Conservation (phyloP, 2,888 invertebrate genomes). For the Meta bourneti region DNA sequence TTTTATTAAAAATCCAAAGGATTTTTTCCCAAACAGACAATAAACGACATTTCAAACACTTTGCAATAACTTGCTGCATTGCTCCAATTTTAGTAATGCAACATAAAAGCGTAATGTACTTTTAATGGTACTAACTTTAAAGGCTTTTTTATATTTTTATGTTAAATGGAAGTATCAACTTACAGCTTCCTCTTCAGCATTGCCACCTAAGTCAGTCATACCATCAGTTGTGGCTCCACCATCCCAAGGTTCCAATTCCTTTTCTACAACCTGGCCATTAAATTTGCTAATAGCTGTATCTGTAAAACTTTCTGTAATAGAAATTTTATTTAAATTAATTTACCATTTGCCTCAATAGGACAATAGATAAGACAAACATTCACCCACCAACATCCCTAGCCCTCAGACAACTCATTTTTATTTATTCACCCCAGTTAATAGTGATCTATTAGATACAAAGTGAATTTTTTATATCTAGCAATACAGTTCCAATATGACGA, state of each 20-base stretch:
- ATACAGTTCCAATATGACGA: too few relatives aligned
- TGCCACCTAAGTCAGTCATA: conserved; percentile 48
- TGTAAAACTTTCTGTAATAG: conserved; percentile 85
- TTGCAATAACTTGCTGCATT: neutral
- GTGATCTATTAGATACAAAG: too few relatives aligned
- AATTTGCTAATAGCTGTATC: conserved; percentile 93
- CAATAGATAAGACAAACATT: neutral
- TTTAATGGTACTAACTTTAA: too few relatives aligned
- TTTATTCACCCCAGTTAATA: too few relatives aligned
- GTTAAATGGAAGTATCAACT: neutral
- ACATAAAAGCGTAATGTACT: neutral
- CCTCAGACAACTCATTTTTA: neutral
- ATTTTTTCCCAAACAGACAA: too few relatives aligned
- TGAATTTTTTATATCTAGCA: too few relatives aligned
- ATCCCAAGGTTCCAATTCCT: conserved; percentile 95
- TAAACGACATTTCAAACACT: too few relatives aligned
- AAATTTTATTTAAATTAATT: neutral
- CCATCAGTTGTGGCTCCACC: conserved; percentile 68
- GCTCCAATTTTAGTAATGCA: neutral
- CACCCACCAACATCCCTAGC: neutral
- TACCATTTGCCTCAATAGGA: too few relatives aligned
- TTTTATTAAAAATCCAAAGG: too few relatives aligned
- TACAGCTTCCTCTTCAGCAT: conserved; percentile 62
- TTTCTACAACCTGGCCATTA: conserved; percentile 87
- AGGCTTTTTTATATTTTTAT: too few relatives aligned